These are phyloP conservation scores for Heliconius eleuchia DNA, from an alignment of 1,140 invertebrate species.

Conservation along the genomic window DNA sequence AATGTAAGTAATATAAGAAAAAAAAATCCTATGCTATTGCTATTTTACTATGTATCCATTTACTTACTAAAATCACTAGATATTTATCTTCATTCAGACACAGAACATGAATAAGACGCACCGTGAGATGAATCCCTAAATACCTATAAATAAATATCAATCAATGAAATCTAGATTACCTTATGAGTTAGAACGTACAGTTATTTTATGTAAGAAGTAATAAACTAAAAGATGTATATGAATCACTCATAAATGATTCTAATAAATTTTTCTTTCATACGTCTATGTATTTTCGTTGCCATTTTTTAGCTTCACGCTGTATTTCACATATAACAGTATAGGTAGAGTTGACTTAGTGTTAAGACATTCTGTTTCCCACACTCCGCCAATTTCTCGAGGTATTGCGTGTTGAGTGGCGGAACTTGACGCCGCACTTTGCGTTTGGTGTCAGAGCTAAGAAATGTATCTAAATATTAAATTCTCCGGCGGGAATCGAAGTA, in stretches of 20 bases:
- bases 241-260: background rate
- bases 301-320: background rate
- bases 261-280: background rate
- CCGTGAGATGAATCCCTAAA: background rate
- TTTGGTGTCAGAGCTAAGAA: background rate
- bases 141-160: background rate
- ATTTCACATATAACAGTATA: background rate
- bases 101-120: background rate
- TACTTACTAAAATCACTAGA: background rate
- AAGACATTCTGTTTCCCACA: background rate
- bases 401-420: background rate
- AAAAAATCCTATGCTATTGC: background rate
- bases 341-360: background rate
- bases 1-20: background rate
- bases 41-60: background rate
- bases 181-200: background rate
- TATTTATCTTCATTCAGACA: background rate
- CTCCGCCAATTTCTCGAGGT: background rate
- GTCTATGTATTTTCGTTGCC: background rate
- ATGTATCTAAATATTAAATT: too few relatives aligned
- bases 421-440: background rate
- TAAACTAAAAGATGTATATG: background rate
- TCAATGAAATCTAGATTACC: background rate
- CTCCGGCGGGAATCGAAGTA: background rate
- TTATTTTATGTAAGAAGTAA: slow-evolving; percentile 1